Base-by-base conservation (phyloP, 2,797 vertebrate genomes). In the Rhinogobio ventralis region DNA sequence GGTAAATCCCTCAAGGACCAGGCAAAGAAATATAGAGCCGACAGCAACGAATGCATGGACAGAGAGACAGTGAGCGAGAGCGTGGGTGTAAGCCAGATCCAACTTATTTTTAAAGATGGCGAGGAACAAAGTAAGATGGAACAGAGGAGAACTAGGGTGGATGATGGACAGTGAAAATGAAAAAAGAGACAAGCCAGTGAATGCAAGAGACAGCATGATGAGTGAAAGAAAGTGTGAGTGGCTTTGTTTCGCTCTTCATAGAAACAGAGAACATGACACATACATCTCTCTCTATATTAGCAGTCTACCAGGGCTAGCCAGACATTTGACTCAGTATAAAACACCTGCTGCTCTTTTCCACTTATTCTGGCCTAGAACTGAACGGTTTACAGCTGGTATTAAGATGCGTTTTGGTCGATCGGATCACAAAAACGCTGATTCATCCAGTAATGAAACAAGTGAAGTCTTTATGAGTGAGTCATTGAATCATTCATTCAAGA, bases 41-140 rank as follows among this genome's bases (percentile, higher is more conserved):
- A 28, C 33, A 69, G 82, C 84, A 71, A 60, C 28, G 25, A 20
- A 42, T 4, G 20, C 49, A 46, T 10, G 15, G 69, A n/a, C 19
- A 20, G 45, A 66, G 71, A 45, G 30, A 83, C 39, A 46, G 45
- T n/a, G 36, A 45, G 73, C 11, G 39, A n/a, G 42, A 55, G 71
- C 55, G 69, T 78, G 42, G 79, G 82, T 84, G 78, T 53, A 84
- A 25, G 45, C 30, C 20, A 82, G 68, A 82, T 82, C 73, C 13
- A 82, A 36, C 55, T 74, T 74, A 64, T 82, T 82, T 74, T 82
- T 73, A 57, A 69, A 71, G 73, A 55, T 42, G 42, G 79, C 6
- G 39, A 78, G 53, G 67, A 79, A 67, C 57, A 55, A 60, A 36
- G 53, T 66, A 87, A 78, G 83, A 82, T 62, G 73, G 87, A 82